Evolutionary conservation across 2,113 vertebrate genomes (phyloP).

Genomic region (Nyctereutes procyonoides): DNA sequence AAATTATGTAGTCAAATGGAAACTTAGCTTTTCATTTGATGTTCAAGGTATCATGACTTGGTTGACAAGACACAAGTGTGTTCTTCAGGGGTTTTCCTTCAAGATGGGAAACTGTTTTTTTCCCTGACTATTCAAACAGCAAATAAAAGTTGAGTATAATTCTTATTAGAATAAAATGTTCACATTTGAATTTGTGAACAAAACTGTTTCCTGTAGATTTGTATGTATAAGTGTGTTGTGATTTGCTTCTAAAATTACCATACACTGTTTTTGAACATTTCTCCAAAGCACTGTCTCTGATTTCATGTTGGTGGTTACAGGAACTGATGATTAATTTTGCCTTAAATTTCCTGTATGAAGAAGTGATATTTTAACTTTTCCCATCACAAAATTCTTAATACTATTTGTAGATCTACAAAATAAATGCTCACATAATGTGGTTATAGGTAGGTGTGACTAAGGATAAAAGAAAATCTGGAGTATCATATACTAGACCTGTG

Average conservation of each 20-base stretch:
- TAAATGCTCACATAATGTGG: background rate
- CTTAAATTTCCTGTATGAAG: slow-evolving; percentile 72
- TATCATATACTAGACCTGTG: background rate
- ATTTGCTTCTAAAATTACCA: slow-evolving; percentile 68
- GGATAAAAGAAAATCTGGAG: slow-evolving; percentile 18
- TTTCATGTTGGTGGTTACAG: slow-evolving; percentile 67
- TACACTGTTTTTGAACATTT: slow-evolving; percentile 57
- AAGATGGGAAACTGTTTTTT: slow-evolving; percentile 34
- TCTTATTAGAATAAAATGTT: slow-evolving; percentile 62
- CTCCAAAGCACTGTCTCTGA: slow-evolving; percentile 47
- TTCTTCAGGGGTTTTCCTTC: slow-evolving; percentile 73
- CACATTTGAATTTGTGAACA: slow-evolving; percentile 53
- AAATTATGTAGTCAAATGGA: slow-evolving; percentile 67
- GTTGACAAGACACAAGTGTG: slow-evolving; percentile 48
- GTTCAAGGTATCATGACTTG: slow-evolving; percentile 50
- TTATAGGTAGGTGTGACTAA: slow-evolving; percentile 45
- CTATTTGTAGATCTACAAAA: slow-evolving; percentile 37
- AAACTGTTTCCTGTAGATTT: slow-evolving; percentile 32
- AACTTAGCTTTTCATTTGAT: slow-evolving; percentile 59
- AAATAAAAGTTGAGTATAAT: slow-evolving; percentile 27
- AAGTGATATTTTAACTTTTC: slow-evolving; percentile 68
- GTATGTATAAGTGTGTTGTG: slow-evolving; percentile 2
- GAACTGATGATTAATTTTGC: slow-evolving; percentile 76
- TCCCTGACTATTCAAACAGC: slow-evolving; percentile 17
- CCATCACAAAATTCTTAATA: slow-evolving; percentile 56